These are phyloP conservation scores for Amiota mariae DNA, from an alignment of 2,888 invertebrate genomes.

Conservation along the genomic window DNA sequence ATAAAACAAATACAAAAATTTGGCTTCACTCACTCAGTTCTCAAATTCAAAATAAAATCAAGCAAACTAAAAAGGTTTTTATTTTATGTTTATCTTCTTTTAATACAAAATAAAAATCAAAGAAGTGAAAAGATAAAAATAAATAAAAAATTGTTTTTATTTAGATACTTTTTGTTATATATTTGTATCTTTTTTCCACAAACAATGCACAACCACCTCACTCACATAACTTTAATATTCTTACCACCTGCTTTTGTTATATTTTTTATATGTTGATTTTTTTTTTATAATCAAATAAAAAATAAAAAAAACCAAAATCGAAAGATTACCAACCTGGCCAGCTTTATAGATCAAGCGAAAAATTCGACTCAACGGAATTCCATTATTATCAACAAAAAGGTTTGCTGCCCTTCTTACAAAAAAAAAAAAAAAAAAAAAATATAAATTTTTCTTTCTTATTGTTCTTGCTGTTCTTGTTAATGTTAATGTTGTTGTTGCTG, in stretches of 20 bases:
- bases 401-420: slow-evolving; percentile 68
- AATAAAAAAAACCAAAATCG: slow-evolving; percentile 21
- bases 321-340: slow-evolving; percentile 75
- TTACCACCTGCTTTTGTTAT: slow-evolving; percentile 19
- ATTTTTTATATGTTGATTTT: too few species aligned
- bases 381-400: slow-evolving; percentile 72
- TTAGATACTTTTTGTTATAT: background rate
- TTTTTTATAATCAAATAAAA: slow-evolving; percentile 2
- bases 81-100: too few species aligned
- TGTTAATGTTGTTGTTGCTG: slow-evolving; percentile 4
- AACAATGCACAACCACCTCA: slow-evolving; percentile 8
- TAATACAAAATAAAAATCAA: too few species aligned
- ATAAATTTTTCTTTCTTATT: slow-evolving; percentile 10
- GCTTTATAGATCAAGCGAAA: slow-evolving; percentile 79
- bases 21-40: background rate
- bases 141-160: background rate
- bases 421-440: too few species aligned
- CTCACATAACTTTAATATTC: slow-evolving; percentile 43
- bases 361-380: slow-evolving; percentile 79
- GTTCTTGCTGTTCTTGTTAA: slow-evolving; percentile 5
- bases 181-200: slow-evolving; percentile 30
- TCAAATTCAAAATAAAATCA: too few species aligned
- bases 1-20: background rate
- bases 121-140: background rate
- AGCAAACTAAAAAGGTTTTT: too few species aligned